Evolutionary conservation across 2,113 vertebrate genomes (phyloP).

Genomic region (Prinia subflava): DNA sequence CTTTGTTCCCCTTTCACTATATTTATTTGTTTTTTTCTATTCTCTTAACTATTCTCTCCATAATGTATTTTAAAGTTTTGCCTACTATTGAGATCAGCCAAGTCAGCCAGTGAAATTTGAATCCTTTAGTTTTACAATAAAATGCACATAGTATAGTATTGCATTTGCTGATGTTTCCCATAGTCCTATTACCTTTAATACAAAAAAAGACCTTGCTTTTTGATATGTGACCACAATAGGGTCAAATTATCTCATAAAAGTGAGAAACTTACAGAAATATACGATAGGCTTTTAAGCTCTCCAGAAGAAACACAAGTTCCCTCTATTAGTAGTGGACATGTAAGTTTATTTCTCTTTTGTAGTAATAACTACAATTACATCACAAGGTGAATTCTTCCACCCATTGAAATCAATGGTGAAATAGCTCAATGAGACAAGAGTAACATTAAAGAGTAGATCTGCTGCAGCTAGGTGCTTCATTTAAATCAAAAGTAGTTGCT

Average conservation of each 20-base stretch:
- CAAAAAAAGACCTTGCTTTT: neutral
- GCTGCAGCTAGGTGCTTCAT: neutral
- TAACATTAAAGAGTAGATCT: neutral
- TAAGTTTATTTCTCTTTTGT: neutral
- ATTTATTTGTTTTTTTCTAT: neutral
- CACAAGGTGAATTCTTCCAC: neutral
- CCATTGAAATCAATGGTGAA: neutral
- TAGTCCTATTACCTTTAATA: neutral
- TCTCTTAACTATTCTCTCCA: neutral
- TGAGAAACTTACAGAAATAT: neutral
- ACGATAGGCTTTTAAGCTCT: neutral
- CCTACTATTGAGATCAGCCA: neutral
- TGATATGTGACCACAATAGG: neutral
- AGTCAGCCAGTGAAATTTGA: neutral
- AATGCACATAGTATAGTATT: neutral
- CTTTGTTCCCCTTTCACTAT: neutral
- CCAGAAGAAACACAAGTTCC: neutral
- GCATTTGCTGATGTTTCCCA: neutral
- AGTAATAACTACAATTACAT: neutral
- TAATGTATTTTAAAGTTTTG: neutral
- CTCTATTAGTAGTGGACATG: neutral
- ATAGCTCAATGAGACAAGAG: neutral
- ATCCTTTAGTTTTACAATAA: neutral
- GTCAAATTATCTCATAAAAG: neutral
- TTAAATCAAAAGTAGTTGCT: neutral